Evolutionary conservation across 2,888 invertebrate species (phyloP), one percentile per base, ranked within the genome.

Genomic region (Amphipyra tragopoginis): DNA sequence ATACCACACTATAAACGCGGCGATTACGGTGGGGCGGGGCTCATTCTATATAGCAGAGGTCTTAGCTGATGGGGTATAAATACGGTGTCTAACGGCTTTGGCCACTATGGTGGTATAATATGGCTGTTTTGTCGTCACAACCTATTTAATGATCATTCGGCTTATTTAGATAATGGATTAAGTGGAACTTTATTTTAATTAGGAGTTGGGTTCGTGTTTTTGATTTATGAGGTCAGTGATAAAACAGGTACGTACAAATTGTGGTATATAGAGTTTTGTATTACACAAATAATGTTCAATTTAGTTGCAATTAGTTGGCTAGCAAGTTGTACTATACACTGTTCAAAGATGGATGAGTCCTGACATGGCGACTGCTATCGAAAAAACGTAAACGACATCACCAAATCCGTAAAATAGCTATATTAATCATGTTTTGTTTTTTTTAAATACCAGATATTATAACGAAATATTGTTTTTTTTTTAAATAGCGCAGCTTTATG

Each of bases 121-220:
- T 62, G 61, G 45, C 15, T 66, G 44, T 65, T 56, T 62, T 72
- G 76, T 76, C 62, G 53, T 58, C 73, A 65, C 47, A 39, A 34
- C 15, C 36, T 45, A 49, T 49, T 77, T 74, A 50, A 71, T 74
- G 59, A 65, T 67, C 65, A 38, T 66, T 55, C 10, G 0, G 13
- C 48, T 63, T 55, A 77, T 76, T 65, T 61, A 71, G 76, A 77
- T 77, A 74, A 71, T 61, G 59, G 45, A 62, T 36, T 74, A 77
- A 74, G 57, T 66, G 55, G 33, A 63, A 47, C 59, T 75, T 63
- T 60, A 63, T 71, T 71, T 62, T 52, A 61, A 44, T 51, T 55
- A 48, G 40, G 44, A 45, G 21, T 26, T 4, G 44, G 49, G 53
- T 50, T 50, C 10, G 40, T 53, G 8, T 15, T 49, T 49, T 38